A percentile compares a stretch with the other conserved stretches of the same genome.
Evolutionary conservation across 2,113 vertebrate species (phyloP).

Genomic region (Trogon surrucura): DNA sequence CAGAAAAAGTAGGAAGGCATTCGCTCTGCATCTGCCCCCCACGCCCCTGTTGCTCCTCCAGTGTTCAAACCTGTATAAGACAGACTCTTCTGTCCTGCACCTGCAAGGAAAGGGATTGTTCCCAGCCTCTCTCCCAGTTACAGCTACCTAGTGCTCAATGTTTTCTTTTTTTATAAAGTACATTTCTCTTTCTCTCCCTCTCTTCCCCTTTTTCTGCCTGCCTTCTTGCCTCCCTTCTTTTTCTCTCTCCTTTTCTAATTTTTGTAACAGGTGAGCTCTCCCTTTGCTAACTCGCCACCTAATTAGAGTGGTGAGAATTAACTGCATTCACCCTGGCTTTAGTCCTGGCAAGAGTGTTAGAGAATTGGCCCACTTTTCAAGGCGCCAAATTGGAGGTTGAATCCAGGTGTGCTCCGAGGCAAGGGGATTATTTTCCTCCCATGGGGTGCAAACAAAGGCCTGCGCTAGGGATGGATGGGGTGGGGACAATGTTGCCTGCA

Average conservation of each 20-base stretch:
- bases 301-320: slow-evolving; percentile 68
- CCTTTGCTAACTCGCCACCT: slow-evolving; percentile 17
- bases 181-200: background rate
- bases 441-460: slow-evolving; percentile 70
- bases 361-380: slow-evolving; percentile 68
- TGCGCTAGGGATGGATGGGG: slow-evolving; percentile 32
- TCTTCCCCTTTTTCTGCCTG: background rate
- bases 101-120: background rate
- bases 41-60: background rate
- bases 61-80: background rate
- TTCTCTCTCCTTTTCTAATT: background rate
- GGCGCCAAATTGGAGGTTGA: slow-evolving; percentile 68
- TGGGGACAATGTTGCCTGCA: slow-evolving; percentile 43
- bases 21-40: rapidly evolving
- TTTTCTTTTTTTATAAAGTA: background rate
- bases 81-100: background rate
- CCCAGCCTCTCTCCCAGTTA: background rate
- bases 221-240: background rate
- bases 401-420: slow-evolving; percentile 68
- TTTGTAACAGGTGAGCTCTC: slow-evolving; percentile 44
- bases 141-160: background rate
- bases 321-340: slow-evolving; percentile 64
- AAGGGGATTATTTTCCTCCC: slow-evolving; percentile 71
- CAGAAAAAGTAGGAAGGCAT: background rate
- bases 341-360: slow-evolving; percentile 31